Conservation (phyloP, 2,888 invertebrate genomes). For the Tyria jacobaeae region DNA sequence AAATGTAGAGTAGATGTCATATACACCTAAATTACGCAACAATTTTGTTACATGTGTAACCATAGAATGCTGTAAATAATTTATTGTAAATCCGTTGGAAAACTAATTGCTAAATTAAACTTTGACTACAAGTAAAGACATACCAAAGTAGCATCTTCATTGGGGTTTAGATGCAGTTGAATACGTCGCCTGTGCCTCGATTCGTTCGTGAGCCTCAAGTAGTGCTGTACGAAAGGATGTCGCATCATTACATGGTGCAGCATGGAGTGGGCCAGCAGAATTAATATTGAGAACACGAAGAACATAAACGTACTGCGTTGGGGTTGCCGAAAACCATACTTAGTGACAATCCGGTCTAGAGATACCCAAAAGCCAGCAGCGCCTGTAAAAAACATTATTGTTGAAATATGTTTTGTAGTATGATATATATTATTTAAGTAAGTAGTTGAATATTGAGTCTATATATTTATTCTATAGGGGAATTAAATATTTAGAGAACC, state of each 20-base stretch:
- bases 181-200: conserved; percentile 92
- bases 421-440: too few species aligned
- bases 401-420: neutral
- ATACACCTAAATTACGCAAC: too few species aligned
- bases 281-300: conserved; percentile 92
- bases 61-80: too few species aligned
- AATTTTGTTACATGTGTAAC: too few species aligned
- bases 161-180: conserved; percentile 92
- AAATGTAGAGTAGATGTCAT: too few species aligned
- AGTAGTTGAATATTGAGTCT: too few species aligned
- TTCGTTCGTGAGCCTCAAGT: conserved; percentile 91
- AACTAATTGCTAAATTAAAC: neutral
- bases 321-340: conserved; percentile 91
- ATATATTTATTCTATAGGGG: too few species aligned
- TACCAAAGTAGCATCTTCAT: conserved; percentile 94
- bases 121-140: conserved; percentile 41
- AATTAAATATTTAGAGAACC: too few species aligned
- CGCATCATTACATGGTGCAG: conserved; percentile 92
- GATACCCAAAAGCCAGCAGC: conserved; percentile 94
- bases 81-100: too few species aligned
- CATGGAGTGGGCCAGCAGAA: conserved; percentile 92
- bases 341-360: conserved; percentile 93
- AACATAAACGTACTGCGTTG: conserved; percentile 94
- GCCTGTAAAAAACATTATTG: conserved; percentile 9
- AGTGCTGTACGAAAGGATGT: conserved; percentile 94